Conservation (phyloP, 2,888 invertebrate genomes). For the Torymus texanus region DNA sequence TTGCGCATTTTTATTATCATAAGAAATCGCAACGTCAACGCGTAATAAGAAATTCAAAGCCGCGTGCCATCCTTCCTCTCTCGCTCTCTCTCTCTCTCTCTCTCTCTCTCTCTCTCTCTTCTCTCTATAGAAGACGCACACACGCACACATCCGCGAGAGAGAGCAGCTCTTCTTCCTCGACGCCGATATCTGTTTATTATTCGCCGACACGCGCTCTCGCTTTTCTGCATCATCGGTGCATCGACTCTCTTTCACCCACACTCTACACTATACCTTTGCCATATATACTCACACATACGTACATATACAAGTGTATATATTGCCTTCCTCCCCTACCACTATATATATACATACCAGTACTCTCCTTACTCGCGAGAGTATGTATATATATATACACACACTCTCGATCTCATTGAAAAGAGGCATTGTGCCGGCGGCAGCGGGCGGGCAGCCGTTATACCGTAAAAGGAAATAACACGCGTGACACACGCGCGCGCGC, state of each 20-base stretch:
- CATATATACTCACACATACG: no score
- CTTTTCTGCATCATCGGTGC: slow-evolving; percentile 44
- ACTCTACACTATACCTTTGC: background rate
- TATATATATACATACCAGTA: no score
- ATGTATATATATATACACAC: no score
- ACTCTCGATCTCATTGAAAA: slow-evolving; percentile 58
- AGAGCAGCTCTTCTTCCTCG: slow-evolving; percentile 19
- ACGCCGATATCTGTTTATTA: slow-evolving; percentile 41
- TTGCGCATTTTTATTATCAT: slow-evolving; percentile 33
- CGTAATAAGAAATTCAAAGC: slow-evolving; percentile 22
- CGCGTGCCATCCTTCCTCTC: background rate
- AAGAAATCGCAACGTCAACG: slow-evolving; percentile 47
- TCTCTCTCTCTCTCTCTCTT: slow-evolving; percentile 8
- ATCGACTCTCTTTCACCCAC: slow-evolving; percentile 17
- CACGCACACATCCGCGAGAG: no score
- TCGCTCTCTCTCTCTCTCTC: slow-evolving; percentile 13
- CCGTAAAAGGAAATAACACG: slow-evolving; percentile 66
- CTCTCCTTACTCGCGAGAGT: no score
- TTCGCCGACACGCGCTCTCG: slow-evolving; percentile 53
- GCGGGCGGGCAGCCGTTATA: slow-evolving; percentile 27
- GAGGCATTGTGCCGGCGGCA: slow-evolving; percentile 59
- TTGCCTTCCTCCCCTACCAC: background rate
- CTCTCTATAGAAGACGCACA: background rate
- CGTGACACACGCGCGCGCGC: slow-evolving; percentile 51
- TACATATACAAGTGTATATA: no score